Evolutionary conservation across 1,140 invertebrate genomes (phyloP).

Genomic region (Pentalonia nigronervosa): DNA sequence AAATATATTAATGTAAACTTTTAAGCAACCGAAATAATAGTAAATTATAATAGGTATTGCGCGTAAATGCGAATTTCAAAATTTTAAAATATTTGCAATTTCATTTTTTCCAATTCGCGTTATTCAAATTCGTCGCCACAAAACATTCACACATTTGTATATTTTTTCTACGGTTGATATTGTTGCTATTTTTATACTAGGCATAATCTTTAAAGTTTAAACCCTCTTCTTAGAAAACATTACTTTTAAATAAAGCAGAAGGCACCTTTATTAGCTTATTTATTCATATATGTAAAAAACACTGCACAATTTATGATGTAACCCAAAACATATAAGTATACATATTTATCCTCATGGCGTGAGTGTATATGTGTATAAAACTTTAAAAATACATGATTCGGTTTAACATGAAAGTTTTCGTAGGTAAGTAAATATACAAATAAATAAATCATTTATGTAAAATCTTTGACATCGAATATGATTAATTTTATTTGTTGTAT

Average conservation of each 20-base stretch:
- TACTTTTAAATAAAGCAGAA: not conserved
- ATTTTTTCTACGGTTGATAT: not conserved
- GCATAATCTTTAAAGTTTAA: not conserved
- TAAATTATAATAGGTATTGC: not conserved
- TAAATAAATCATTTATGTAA: conserved; percentile 19
- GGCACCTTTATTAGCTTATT: not conserved
- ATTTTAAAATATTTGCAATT: not conserved
- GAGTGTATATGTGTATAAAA: not conserved
- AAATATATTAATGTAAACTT: not conserved
- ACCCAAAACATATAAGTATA: not conserved
- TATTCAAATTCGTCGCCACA: not conserved
- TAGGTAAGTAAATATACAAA: not conserved
- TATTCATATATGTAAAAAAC: not conserved
- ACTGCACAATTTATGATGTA: not conserved
- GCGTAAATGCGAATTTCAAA: not conserved
- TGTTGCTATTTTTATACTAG: not conserved
- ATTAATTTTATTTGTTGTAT: not conserved
- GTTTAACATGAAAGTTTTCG: not conserved
- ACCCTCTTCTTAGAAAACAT: not conserved
- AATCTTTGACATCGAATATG: not conserved
- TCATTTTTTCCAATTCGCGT: not conserved
- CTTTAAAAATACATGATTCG: not conserved
- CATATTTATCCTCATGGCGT: not conserved
- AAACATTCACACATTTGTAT: not conserved
- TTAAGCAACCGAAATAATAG: not conserved